A percentile compares a stretch with the other conserved stretches of the same genome.
Evolutionary conservation across 2,113 vertebrate genomes (phyloP).

Genomic region (Myrmecobius fasciatus): DNA sequence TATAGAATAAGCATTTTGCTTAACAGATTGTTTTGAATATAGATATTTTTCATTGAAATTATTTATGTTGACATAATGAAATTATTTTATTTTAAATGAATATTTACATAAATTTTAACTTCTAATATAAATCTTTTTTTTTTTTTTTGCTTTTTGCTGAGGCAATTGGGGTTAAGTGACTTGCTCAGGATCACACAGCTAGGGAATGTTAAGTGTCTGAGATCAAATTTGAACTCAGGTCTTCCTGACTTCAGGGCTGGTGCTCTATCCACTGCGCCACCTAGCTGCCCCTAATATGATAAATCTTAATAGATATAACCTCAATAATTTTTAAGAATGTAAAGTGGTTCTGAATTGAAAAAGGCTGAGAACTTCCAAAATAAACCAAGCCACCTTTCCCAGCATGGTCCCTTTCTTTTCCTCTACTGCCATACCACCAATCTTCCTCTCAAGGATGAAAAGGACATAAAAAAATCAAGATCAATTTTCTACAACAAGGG

Average conservation of each 20-base stretch:
- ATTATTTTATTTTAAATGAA: not conserved
- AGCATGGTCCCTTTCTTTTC: not conserved
- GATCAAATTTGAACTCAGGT: no score
- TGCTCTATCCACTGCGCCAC: no score
- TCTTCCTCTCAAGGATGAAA: not conserved
- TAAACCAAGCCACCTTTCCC: not conserved
- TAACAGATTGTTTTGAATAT: not conserved
- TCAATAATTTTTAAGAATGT: not conserved
- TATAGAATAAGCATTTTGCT: not conserved
- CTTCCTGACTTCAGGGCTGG: no score
- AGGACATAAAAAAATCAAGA: not conserved
- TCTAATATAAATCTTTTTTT: no score
- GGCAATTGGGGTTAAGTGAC: no score
- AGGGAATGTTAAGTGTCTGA: no score
- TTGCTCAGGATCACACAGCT: no score
- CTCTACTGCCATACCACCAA: not conserved
- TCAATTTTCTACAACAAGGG: not conserved
- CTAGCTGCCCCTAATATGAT: no score
- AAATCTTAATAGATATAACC: no score
- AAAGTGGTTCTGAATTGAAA: not conserved
- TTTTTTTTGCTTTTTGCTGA: no score
- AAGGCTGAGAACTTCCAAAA: not conserved
- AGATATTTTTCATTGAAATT: not conserved
- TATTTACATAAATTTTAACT: not conserved
- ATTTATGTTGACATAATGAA: not conserved